Conservation (phyloP, 1,140 invertebrate species). For the Lordiphosa mommai region DNA sequence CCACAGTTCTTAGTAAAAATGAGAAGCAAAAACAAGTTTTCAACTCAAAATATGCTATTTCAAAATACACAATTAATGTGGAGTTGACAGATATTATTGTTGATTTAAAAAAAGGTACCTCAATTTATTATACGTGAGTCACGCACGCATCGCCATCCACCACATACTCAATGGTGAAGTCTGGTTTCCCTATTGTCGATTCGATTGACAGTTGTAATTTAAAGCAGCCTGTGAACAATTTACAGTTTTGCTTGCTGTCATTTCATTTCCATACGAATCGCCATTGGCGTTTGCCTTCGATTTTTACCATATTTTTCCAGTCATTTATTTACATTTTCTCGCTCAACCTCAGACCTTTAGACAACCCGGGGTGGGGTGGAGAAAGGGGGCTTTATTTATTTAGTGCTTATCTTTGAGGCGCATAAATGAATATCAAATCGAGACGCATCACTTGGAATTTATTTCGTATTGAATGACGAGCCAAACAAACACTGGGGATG, state of each 20-base stretch:
- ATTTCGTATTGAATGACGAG: slow-evolving; percentile 51
- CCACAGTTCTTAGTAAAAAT: no score
- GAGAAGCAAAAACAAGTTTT: no score
- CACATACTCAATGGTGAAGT: slow-evolving; percentile 1
- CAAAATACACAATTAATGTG: no score
- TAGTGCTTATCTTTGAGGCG: slow-evolving; percentile 72
- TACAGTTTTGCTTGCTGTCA: slow-evolving; percentile 34
- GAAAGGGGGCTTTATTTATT: slow-evolving; percentile 56
- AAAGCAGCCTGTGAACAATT: slow-evolving; percentile 55
- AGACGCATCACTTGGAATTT: slow-evolving; percentile 50
- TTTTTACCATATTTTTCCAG: slow-evolving; percentile 60
- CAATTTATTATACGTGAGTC: background rate
- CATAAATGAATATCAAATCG: slow-evolving; percentile 73
- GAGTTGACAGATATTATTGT: no score
- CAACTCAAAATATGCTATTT: no score
- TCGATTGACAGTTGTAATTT: slow-evolving; percentile 71
- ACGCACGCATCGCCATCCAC: background rate
- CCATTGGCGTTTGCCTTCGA: slow-evolving; percentile 36
- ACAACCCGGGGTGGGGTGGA: background rate
- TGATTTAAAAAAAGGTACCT: no score
- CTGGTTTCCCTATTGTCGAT: slow-evolving; percentile 18
- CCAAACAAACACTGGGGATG: slow-evolving; percentile 8
- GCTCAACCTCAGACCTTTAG: background rate
- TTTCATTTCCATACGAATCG: slow-evolving; percentile 48
- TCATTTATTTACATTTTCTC: slow-evolving; percentile 74